phyloP scores from a whole-genome alignment of 2,888 invertebrate species.

The Hanleya hanleyi region DNA sequence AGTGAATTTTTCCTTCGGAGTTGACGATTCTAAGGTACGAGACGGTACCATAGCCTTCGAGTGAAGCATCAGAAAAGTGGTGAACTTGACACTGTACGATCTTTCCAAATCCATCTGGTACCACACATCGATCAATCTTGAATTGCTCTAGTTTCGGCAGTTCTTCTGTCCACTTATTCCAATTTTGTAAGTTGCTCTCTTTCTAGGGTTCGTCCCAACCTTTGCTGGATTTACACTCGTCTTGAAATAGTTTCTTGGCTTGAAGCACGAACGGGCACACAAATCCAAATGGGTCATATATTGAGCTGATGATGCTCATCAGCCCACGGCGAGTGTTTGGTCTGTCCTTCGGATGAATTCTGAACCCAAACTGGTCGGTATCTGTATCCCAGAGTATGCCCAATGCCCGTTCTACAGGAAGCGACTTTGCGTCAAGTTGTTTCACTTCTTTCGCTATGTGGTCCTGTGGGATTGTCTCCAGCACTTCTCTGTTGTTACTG shows the following conservation, averaged over 20 bases:
- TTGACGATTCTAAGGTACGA: neutral
- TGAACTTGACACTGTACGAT: neutral
- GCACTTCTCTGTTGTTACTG: neutral
- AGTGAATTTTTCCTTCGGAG: neutral
- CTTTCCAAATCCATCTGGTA: neutral
- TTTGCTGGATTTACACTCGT: neutral
- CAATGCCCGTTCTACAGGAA: neutral
- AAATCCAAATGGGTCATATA: slow-evolving; percentile 6
- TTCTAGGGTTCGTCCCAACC: neutral
- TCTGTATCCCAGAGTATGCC: neutral
- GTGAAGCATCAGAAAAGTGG: neutral
- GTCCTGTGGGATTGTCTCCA: neutral
- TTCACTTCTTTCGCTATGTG: neutral
- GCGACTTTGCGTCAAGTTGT: neutral
- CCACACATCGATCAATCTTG: neutral
- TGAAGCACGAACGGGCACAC: neutral
- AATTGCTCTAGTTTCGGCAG: neutral
- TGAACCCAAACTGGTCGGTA: slow-evolving; percentile 16
- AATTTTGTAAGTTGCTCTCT: neutral
- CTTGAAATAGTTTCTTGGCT: neutral
- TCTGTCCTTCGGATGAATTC: neutral
- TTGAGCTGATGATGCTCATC: neutral
- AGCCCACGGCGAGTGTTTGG: neutral
- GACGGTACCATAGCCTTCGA: neutral
- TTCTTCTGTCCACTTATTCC: neutral